Percentiles rank a stretch among this genome's conserved stretches.
These are phyloP conservation scores for Leguminivora glycinivorella DNA, from an alignment of 1,140 invertebrate genomes.

Conservation along the genomic window DNA sequence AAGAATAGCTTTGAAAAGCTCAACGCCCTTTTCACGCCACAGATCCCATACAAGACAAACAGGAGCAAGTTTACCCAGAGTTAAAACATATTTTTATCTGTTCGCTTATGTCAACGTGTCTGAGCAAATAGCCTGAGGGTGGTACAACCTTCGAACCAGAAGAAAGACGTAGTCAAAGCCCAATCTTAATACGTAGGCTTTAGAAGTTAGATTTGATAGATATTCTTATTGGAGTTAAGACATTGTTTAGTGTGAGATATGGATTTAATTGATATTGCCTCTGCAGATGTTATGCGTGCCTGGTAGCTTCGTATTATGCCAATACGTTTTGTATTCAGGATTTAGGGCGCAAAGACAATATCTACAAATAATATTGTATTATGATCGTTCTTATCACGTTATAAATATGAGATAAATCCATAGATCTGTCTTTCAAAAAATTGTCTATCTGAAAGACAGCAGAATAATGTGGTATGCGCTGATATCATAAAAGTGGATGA, in stretches of 20 bases:
- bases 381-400: neutral
- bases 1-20: conserved; percentile 36
- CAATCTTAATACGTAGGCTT: neutral
- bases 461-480: too few relatives aligned
- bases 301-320: conserved; percentile 36
- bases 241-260: conserved; percentile 24
- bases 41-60: conserved; percentile 27
- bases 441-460: too few relatives aligned
- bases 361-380: neutral
- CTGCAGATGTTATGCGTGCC: conserved; percentile 37
- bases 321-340: conserved; percentile 10
- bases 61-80: conserved; percentile 55
- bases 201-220: neutral
- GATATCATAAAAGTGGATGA: neutral
- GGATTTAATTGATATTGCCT: conserved; percentile 60
- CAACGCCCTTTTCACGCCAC: conserved; percentile 7
- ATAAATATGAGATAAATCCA: neutral
- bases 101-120: conserved; percentile 54
- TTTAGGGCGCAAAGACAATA: neutral
- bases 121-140: conserved; percentile 60
- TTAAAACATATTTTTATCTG: conserved; percentile 69
- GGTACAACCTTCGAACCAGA: conserved; percentile 38
- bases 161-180: neutral
- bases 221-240: neutral
- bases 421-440: neutral